phyloP scores from a whole-genome alignment of 2,888 invertebrate genomes.

The Villa cingulata region DNA sequence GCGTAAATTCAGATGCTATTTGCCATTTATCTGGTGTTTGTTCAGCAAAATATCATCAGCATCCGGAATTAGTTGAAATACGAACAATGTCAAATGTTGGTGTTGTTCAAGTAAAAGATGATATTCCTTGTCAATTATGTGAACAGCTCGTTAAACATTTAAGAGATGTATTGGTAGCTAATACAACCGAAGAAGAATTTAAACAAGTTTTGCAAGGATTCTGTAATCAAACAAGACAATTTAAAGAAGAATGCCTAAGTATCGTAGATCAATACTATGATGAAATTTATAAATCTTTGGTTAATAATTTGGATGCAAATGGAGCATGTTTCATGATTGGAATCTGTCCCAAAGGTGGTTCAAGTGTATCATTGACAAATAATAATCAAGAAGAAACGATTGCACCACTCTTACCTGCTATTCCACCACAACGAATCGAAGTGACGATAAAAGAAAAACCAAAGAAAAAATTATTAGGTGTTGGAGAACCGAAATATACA shows the following conservation, averaged over 20 bases:
- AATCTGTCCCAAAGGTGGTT: slow-evolving; percentile 27
- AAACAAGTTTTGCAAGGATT: slow-evolving; percentile 60
- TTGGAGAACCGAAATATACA: slow-evolving; percentile 27
- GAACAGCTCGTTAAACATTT: slow-evolving; percentile 68
- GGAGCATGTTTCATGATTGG: slow-evolving; percentile 55
- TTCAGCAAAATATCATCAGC: slow-evolving; percentile 47
- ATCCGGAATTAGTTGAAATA: slow-evolving; percentile 42
- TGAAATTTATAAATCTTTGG: slow-evolving; percentile 54
- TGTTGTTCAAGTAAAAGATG: slow-evolving; percentile 42
- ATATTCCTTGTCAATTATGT: slow-evolving; percentile 73
- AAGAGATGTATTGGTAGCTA: slow-evolving; percentile 64
- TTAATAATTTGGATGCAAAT: slow-evolving; percentile 52
- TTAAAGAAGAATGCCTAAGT: slow-evolving; percentile 58
- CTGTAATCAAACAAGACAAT: slow-evolving; percentile 65
- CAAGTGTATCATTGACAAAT: neutral
- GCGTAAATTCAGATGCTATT: slow-evolving; percentile 49
- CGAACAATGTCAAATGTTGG: slow-evolving; percentile 44
- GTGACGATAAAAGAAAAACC: slow-evolving; percentile 19
- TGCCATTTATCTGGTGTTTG: slow-evolving; percentile 72
- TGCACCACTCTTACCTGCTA: slow-evolving; percentile 45
- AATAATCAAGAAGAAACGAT: slow-evolving; percentile 32
- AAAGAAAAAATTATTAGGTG: slow-evolving; percentile 22
- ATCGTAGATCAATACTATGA: slow-evolving; percentile 69
- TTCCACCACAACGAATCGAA: slow-evolving; percentile 36
- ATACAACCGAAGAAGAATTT: slow-evolving; percentile 75